Percentiles rank a stretch among this genome's conserved stretches.
These are phyloP conservation scores for Kryptopterus vitreolus DNA, from an alignment of 2,797 vertebrate species.

Conservation along the genomic window DNA sequence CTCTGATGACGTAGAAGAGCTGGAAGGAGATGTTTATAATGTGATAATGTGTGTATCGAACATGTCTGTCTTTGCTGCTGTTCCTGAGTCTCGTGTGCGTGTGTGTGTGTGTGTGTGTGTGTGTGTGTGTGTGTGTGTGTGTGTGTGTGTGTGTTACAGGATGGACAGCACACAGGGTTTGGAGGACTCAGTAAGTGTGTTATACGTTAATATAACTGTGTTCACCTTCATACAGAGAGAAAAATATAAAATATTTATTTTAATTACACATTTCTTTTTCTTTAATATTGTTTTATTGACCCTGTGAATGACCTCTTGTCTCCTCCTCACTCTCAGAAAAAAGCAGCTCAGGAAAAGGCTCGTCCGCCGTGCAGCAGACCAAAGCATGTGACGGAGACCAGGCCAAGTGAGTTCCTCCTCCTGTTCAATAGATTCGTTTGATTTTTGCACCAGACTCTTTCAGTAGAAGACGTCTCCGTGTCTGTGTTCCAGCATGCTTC, in stretches of 20 bases:
- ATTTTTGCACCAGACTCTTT: neutral
- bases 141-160: constrained; percentile 71
- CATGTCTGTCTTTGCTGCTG: neutral
- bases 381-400: constrained; percentile 80
- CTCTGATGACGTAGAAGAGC: neutral
- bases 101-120: no score
- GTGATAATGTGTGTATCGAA: neutral
- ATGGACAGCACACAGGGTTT: constrained; percentile 83
- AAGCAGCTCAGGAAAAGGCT: constrained; percentile 83
- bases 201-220: neutral
- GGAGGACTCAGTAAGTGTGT: constrained; percentile 88
- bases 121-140: no score
- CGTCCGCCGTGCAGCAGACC: constrained; percentile 84
- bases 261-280: neutral
- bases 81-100: neutral
- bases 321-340: constrained; percentile 74
- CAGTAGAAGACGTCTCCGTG: neutral
- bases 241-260: no score
- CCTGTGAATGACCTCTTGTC: neutral
- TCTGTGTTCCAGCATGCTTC: constrained; percentile 80
- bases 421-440: neutral
- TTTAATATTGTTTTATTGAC: neutral
- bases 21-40: neutral
- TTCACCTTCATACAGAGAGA: neutral
- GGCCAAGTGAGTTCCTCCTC: constrained; percentile 69